phyloP scores from a whole-genome alignment of 1,140 invertebrate species.

The Drosophila dunni region DNA sequence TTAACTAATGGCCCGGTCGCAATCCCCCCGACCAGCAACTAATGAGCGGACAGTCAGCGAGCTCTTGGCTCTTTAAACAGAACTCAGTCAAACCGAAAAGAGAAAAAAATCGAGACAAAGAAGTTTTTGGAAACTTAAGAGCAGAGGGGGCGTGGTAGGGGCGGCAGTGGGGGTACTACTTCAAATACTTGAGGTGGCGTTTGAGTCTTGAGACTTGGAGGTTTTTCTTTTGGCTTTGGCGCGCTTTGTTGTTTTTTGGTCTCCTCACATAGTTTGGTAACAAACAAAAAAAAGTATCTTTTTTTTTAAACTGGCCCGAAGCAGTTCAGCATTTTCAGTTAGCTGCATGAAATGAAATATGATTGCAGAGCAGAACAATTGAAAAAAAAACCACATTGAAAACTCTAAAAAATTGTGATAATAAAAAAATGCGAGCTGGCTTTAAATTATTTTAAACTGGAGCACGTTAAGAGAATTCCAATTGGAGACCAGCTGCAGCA shows the following conservation, averaged over 20 bases:
- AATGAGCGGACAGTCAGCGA: constrained; percentile 69
- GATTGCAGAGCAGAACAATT: constrained; percentile 57
- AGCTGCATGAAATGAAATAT: constrained; percentile 70
- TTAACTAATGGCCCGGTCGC: constrained; percentile 64
- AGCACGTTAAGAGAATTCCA: constrained; percentile 52
- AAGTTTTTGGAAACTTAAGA: constrained; percentile 15
- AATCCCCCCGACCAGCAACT: constrained; percentile 54
- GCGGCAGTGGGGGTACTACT: constrained; percentile 49
- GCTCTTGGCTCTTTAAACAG: constrained; percentile 68
- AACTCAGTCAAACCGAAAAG: constrained; percentile 44
- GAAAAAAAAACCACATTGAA: constrained; percentile 18
- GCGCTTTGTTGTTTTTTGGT: constrained; percentile 34
- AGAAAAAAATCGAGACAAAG: constrained; percentile 48
- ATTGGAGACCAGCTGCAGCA: constrained; percentile 35
- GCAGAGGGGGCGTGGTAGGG: constrained; percentile 13
- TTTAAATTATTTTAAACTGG: constrained; percentile 55
- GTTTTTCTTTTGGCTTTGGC: constrained; percentile 58
- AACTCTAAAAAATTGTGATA: constrained; percentile 13
- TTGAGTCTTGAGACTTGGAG: constrained; percentile 56
- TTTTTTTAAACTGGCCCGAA: constrained; percentile 54
- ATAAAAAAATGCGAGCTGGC: constrained; percentile 37
- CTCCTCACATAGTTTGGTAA: too few species aligned
- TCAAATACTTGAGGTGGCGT: constrained; percentile 64
- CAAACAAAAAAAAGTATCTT: too few species aligned
- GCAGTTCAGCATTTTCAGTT: constrained; percentile 32